Percentiles rank a stretch among this genome's conserved stretches.
phyloP scores from a whole-genome alignment of 30 jellyfish, hydroid and myxozoan species.

The Turritopsis dohrnii region DNA sequence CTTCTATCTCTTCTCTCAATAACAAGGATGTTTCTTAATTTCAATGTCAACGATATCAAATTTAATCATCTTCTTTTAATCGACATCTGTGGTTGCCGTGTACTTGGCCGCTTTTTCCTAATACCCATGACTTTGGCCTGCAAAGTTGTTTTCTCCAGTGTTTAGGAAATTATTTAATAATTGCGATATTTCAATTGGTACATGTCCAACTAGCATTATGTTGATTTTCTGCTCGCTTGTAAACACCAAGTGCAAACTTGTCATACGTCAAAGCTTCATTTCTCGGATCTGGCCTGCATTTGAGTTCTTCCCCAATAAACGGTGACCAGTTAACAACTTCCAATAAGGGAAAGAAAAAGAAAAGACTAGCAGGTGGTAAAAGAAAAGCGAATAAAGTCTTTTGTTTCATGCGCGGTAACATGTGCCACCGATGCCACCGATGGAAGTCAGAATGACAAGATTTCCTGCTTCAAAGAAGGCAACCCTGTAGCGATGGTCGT shows the following conservation, averaged over 20 bases:
- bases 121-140: conserved; percentile 4
- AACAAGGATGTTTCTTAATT: conserved; percentile 3
- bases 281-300: conserved; percentile 33
- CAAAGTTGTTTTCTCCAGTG: conserved; percentile 27
- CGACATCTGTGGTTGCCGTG: conserved; percentile 7
- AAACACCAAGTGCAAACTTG: conserved; percentile 45
- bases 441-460: no score
- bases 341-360: no score
- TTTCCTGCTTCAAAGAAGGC: conserved; percentile 13
- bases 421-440: no score
- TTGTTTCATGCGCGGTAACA: no score
- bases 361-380: no score
- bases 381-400: no score
- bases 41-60: not conserved
- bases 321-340: no score
- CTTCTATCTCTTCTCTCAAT: not conserved
- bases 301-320: conserved; percentile 26
- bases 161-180: conserved; percentile 31
- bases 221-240: conserved; percentile 27
- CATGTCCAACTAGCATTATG: conserved; percentile 44
- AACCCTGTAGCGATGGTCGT: conserved; percentile 15
- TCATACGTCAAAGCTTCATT: conserved; percentile 39
- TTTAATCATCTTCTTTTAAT: no score
- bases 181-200: conserved; percentile 43
- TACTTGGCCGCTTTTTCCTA: conserved; percentile 9